A percentile compares a stretch with the other conserved stretches of the same genome.
phyloP scores from a whole-genome alignment of 2,113 vertebrate species.

The Pantherophis guttatus region DNA sequence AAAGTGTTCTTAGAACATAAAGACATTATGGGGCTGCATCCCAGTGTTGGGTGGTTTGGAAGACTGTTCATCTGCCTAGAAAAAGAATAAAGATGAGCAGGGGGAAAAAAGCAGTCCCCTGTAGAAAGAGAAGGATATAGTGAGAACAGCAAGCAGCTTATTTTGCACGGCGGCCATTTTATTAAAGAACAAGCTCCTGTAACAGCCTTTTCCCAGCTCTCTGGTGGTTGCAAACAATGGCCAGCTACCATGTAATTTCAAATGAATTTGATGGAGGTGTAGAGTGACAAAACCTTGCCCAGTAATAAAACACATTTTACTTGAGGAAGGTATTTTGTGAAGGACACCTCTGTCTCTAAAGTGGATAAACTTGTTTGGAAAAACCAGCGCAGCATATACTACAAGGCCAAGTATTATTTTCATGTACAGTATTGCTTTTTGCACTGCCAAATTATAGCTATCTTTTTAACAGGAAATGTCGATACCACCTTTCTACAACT shows the following conservation, averaged over 20 bases:
- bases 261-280: background rate
- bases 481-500: too few relatives aligned
- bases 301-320: background rate
- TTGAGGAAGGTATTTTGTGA: background rate
- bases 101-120: too few relatives aligned
- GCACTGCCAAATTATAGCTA: too few relatives aligned
- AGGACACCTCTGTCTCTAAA: background rate
- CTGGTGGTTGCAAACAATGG: background rate
- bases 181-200: background rate
- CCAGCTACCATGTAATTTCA: background rate
- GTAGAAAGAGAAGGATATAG: background rate
- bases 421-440: too few relatives aligned
- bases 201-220: background rate
- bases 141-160: background rate
- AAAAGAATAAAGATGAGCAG: background rate
- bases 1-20: background rate
- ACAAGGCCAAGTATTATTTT: background rate
- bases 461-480: too few relatives aligned
- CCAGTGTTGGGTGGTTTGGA: background rate
- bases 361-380: background rate
- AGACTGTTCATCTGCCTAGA: background rate
- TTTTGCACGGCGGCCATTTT: background rate
- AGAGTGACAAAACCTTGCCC: background rate
- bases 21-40: background rate
- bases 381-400: background rate